These are phyloP conservation scores for Spodoptera litura DNA, from an alignment of 1,140 invertebrate species.

Conservation along the genomic window DNA sequence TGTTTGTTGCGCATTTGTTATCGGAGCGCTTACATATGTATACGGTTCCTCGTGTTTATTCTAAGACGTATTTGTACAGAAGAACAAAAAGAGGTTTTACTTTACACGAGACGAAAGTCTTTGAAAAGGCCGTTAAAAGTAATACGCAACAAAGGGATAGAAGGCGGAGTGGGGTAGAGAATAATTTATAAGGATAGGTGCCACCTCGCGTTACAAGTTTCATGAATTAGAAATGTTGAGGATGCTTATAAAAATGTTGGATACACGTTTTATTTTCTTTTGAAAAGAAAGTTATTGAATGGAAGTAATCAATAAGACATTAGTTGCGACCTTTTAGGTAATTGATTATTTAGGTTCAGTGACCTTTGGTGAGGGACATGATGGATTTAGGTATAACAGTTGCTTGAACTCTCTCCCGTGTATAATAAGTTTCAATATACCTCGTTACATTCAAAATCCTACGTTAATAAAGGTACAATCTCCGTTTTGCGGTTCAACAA, in stretches of 20 bases:
- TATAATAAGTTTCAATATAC: slow-evolving; percentile 4
- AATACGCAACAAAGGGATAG: slow-evolving; percentile 65
- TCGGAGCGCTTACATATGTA: slow-evolving; percentile 4
- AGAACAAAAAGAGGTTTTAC: slow-evolving; percentile 9
- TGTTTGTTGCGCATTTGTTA: slow-evolving; percentile 5
- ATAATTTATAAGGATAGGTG: slow-evolving; percentile 78
- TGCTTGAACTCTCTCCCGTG: slow-evolving; percentile 1
- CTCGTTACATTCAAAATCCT: not conserved
- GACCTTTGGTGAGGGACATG: not conserved
- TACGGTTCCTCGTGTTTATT: slow-evolving; percentile 6
- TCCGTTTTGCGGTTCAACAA: not conserved
- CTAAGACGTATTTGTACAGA: not conserved
- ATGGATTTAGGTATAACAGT: slow-evolving; percentile 11
- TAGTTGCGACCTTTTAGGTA: slow-evolving; percentile 5
- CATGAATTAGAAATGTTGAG: slow-evolving; percentile 64
- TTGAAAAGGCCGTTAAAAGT: slow-evolving; percentile 57
- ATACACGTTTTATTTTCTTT: slow-evolving; percentile 9
- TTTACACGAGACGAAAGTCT: slow-evolving; percentile 30
- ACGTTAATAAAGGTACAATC: not conserved
- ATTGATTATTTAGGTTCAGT: slow-evolving; percentile 8
- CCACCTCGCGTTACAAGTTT: slow-evolving; percentile 65
- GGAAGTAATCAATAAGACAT: slow-evolving; percentile 11
- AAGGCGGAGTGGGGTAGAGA: slow-evolving; percentile 64
- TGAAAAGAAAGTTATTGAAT: not conserved
- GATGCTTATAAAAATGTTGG: slow-evolving; percentile 21